Evolutionary conservation across 2,888 invertebrate species (phyloP).

Genomic region (Toxonevra muliebris): DNA sequence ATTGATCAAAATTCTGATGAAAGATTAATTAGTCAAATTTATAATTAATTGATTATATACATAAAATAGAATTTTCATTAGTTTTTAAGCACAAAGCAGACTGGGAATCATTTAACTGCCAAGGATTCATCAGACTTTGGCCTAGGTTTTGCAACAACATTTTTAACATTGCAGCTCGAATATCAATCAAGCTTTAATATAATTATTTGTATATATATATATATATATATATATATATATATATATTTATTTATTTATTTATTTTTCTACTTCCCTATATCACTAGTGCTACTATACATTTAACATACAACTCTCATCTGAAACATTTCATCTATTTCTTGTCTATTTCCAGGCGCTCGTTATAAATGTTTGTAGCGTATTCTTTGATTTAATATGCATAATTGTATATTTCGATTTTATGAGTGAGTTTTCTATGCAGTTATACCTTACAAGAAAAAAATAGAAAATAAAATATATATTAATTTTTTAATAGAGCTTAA

Average conservation of each 20-base stretch:
- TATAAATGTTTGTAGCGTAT: slow-evolving; percentile 62
- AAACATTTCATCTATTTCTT: slow-evolving; percentile 20
- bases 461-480: neutral
- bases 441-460: neutral
- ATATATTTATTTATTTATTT: slow-evolving; percentile 16
- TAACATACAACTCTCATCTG: neutral
- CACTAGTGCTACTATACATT: neutral
- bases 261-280: neutral
- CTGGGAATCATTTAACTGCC: no score
- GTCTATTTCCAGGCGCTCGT: slow-evolving; percentile 61
- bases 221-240: slow-evolving; percentile 2
- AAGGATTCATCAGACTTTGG: no score
- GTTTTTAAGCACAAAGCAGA: no score
- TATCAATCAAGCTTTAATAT: neutral
- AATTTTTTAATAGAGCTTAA: neutral
- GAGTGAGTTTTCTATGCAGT: slow-evolving; percentile 57
- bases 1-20: no score
- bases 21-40: no score
- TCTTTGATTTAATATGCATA: slow-evolving; percentile 63
- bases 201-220: neutral
- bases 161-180: no score
- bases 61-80: no score
- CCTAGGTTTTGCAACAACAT: no score
- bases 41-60: no score
- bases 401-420: slow-evolving; percentile 55